phyloP scores from a whole-genome alignment of 2,797 vertebrate genomes.

The Chelidonichthys spinosus region DNA sequence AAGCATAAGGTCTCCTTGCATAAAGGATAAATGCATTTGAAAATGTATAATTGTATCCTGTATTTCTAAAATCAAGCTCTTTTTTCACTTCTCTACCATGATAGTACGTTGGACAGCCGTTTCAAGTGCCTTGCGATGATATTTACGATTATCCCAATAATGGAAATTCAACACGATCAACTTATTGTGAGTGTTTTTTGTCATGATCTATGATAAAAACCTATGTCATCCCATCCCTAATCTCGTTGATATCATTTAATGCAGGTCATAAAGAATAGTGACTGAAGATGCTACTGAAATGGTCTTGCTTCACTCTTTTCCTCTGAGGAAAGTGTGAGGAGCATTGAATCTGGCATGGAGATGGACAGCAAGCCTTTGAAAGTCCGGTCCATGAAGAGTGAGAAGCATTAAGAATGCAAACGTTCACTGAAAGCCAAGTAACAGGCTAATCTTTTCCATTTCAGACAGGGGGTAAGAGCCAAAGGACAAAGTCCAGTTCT shows the following conservation, averaged over 20 bases:
- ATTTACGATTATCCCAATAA: too few species aligned
- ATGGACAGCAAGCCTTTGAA: conserved; percentile 34
- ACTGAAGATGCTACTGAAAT: conserved; percentile 4
- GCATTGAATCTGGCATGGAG: conserved; percentile 41
- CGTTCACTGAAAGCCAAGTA: conserved; percentile 69
- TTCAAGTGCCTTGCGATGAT: too few species aligned
- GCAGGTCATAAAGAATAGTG: conserved; percentile 29
- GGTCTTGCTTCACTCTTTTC: background rate
- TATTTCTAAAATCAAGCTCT: too few species aligned
- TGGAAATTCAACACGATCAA: too few species aligned
- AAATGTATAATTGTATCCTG: too few species aligned
- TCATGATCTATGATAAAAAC: too few species aligned
- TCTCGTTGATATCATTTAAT: conserved; percentile 11
- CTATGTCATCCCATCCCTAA: too few species aligned
- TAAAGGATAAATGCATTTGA: too few species aligned
- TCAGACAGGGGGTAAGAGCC: conserved; percentile 59
- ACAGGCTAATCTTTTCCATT: conserved; percentile 79
- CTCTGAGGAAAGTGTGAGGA: conserved; percentile 62
- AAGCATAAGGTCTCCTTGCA: too few species aligned
- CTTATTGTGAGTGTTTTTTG: too few species aligned
- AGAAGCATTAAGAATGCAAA: conserved; percentile 75
- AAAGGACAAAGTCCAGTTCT: conserved; percentile 74
- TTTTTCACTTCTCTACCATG: too few species aligned
- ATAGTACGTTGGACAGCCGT: too few species aligned
- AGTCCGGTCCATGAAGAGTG: conserved; percentile 56